Conservation (phyloP, 2,113 vertebrate species). For the Menidia beryllina region DNA sequence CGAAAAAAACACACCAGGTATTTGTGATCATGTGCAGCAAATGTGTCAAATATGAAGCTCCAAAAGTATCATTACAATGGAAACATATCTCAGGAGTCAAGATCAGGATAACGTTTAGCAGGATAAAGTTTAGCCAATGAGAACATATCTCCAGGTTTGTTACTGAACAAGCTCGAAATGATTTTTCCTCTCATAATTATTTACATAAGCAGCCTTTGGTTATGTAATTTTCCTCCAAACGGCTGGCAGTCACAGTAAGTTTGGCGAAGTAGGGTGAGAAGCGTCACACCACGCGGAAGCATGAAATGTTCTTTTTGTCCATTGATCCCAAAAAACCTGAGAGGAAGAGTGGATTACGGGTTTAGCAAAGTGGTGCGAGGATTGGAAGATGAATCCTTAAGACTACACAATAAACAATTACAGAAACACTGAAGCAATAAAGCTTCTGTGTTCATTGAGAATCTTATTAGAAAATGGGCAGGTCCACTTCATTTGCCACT, state of each 20-base stretch:
- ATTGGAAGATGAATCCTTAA: neutral
- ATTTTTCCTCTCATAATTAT: constrained; percentile 34
- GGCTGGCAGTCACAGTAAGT: constrained; percentile 47
- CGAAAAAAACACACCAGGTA: neutral
- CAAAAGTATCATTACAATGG: neutral
- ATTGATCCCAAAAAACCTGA: constrained; percentile 56
- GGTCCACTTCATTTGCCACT: neutral
- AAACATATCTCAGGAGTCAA: neutral
- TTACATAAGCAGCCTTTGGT: constrained; percentile 77
- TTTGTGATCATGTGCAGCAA: neutral
- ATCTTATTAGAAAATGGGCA: too few relatives aligned
- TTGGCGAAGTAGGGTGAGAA: constrained; percentile 55
- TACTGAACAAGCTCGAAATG: constrained; percentile 37
- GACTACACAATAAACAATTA: constrained; percentile 36
- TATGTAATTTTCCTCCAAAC: constrained; percentile 69
- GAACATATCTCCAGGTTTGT: constrained; percentile 35
- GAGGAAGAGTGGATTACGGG: constrained; percentile 50
- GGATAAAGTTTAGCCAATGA: constrained; percentile 49
- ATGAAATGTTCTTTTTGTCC: constrained; percentile 74
- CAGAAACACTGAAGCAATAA: constrained; percentile 14
- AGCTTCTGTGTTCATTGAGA: neutral
- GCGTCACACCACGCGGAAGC: constrained; percentile 63
- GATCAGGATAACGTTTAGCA: constrained; percentile 16
- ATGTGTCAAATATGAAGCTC: constrained; percentile 1
- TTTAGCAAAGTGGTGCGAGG: constrained; percentile 38